These are phyloP conservation scores for Alentia gelatinosa DNA, from an alignment of 2,888 invertebrate genomes.

Conservation along the genomic window DNA sequence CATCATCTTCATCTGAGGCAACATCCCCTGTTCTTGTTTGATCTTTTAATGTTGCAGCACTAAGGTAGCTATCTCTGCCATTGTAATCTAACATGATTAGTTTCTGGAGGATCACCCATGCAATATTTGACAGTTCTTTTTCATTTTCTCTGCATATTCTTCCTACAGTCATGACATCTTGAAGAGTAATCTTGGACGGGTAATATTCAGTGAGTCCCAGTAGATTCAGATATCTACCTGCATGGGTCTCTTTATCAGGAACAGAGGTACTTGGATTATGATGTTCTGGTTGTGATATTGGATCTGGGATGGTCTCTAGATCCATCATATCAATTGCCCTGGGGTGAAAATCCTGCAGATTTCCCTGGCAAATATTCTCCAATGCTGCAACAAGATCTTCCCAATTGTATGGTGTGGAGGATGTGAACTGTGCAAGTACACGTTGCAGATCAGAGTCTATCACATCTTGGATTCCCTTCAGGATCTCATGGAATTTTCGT, in stretches of 20 bases:
- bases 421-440: not conserved
- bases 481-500: not conserved
- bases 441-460: not conserved
- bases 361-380: not conserved
- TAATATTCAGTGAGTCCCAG: not conserved
- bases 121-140: not conserved
- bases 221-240: no score
- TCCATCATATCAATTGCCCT: not conserved
- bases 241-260: no score
- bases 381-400: not conserved
- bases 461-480: not conserved
- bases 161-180: constrained; percentile 3
- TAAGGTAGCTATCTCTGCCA: not conserved
- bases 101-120: not conserved
- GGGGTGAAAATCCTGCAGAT: not conserved
- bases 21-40: not conserved
- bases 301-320: not conserved
- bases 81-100: not conserved
- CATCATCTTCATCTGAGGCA: not conserved
- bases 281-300: not conserved
- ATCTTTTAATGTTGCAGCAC: not conserved
- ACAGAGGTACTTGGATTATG: not conserved
- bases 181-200: not conserved
- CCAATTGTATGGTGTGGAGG: not conserved
- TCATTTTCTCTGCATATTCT: not conserved